Conservation (phyloP, 2,888 invertebrate genomes). For the Morpho achilles region DNA sequence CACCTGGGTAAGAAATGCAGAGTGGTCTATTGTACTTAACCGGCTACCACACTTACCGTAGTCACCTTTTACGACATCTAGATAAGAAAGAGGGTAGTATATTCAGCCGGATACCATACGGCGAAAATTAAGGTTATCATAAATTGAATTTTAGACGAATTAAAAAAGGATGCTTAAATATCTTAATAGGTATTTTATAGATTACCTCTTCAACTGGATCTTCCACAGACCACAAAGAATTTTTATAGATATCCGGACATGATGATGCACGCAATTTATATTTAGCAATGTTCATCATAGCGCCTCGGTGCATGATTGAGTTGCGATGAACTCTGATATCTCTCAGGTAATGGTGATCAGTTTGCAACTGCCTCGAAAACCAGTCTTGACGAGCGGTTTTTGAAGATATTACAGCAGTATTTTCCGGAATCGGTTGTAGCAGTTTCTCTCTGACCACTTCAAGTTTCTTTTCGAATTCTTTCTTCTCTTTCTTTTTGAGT, state of each 20-base stretch:
- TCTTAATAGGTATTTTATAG: background rate
- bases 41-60: no score
- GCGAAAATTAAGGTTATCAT: no score
- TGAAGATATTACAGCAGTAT: slow-evolving; percentile 49
- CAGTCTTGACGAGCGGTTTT: slow-evolving; percentile 56
- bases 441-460: slow-evolving; percentile 61
- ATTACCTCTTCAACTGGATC: slow-evolving; percentile 82
- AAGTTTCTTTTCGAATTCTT: slow-evolving; percentile 64
- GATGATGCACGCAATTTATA: slow-evolving; percentile 93
- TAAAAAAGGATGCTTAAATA: no score
- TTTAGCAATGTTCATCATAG: slow-evolving; percentile 90
- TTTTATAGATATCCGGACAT: slow-evolving; percentile 93
- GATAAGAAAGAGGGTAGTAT: no score
- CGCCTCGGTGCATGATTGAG: slow-evolving; percentile 92
- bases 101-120: no score
- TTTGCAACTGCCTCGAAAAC: slow-evolving; percentile 74
- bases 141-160: no score
- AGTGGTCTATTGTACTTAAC: no score
- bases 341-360: slow-evolving; percentile 84
- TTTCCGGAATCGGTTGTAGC: slow-evolving; percentile 67
- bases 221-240: slow-evolving; percentile 91
- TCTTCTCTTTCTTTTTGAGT: slow-evolving; percentile 39
- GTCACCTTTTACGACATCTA: no score
- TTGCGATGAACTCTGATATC: slow-evolving; percentile 87
- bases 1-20: no score